Conservation (phyloP, 2,113 vertebrate genomes). For the Hemichromis elongatus region DNA sequence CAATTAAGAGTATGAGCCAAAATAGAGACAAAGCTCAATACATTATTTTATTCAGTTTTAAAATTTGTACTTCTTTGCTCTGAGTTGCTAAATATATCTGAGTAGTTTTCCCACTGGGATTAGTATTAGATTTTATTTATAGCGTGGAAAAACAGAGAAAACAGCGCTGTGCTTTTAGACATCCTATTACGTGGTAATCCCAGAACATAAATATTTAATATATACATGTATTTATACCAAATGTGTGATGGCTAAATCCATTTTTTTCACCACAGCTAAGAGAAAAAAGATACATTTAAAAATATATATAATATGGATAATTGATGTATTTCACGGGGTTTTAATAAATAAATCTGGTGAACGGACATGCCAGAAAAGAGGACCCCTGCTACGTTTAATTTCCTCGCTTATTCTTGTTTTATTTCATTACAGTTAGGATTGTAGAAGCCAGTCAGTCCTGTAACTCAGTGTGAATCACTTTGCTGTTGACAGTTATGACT, state of each 20-base stretch:
- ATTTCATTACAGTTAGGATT: constrained; percentile 1
- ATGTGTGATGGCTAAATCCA: neutral
- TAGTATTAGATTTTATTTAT: neutral
- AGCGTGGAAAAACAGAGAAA: neutral
- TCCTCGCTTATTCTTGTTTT: neutral
- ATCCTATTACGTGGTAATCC: neutral
- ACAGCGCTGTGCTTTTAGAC: neutral
- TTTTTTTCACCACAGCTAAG: neutral
- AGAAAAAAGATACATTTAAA: neutral
- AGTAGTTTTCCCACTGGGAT: neutral
- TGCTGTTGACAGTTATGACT: constrained; percentile 48
- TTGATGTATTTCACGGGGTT: neutral
- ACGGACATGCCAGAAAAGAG: neutral
- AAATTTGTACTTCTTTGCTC: neutral
- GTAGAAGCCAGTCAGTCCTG: constrained; percentile 12
- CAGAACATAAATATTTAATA: neutral
- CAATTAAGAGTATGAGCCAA: neutral
- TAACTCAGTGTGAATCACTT: constrained; percentile 22
- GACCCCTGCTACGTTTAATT: neutral
- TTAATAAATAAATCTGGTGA: neutral
- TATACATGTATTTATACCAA: neutral
- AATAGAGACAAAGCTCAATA: neutral
- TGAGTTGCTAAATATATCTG: neutral
- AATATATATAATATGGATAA: neutral
- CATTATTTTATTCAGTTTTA: neutral